These are phyloP conservation scores for Falco concolor DNA, from an alignment of 2,797 vertebrate genomes.

Conservation along the genomic window DNA sequence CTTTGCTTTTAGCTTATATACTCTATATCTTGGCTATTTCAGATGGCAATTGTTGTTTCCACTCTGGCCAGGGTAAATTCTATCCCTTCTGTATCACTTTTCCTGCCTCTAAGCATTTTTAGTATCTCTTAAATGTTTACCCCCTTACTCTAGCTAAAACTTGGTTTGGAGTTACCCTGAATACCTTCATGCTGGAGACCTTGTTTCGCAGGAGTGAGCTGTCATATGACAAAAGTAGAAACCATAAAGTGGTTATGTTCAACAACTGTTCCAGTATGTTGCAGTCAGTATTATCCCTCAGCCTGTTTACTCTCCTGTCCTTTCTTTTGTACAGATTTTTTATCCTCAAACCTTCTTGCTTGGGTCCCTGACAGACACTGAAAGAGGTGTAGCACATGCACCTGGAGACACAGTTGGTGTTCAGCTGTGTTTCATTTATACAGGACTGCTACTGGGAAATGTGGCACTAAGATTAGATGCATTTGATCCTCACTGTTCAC, in stretches of 20 bases:
- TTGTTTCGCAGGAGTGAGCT: not conserved
- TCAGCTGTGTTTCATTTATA: not conserved
- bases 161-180: not conserved
- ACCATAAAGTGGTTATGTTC: not conserved
- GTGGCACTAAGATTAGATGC: not conserved
- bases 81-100: not conserved
- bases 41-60: not conserved
- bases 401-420: not conserved
- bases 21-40: not conserved
- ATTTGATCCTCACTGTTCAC: not conserved
- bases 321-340: not conserved
- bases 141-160: not conserved
- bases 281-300: not conserved
- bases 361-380: not conserved
- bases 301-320: not conserved
- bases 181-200: not conserved
- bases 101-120: not conserved
- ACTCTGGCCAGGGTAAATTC: not conserved
- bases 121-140: not conserved
- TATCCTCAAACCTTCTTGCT: not conserved
- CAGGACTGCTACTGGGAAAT: not conserved
- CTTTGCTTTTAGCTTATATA: not conserved
- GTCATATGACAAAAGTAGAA: not conserved
- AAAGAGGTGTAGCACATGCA: not conserved
- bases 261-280: not conserved